Base-by-base conservation (phyloP, 2,888 invertebrate genomes). In the Antheraea yamamai region DNA sequence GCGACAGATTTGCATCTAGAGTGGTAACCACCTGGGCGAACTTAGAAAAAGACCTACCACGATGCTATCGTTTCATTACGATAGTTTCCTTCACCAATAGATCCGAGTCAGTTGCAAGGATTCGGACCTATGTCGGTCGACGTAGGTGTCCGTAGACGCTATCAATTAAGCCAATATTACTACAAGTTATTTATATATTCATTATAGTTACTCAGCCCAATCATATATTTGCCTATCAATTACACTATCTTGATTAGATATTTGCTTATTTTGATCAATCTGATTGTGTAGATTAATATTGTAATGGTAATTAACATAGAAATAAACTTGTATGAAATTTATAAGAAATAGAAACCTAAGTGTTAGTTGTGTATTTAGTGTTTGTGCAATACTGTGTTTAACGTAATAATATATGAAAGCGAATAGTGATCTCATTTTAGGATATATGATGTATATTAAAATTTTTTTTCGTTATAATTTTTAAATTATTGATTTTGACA, bases 351-450 rank as follows among this genome's bases (percentile, higher is more conserved):
- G 52, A 52, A 52, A 52, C 14, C 18, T 52, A 55, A 61, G 61
- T 61, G 23, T 61, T 55, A 20, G 23, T 23, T n/a, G n/a, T 23
- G 61, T 61, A 61, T 61, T 61, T n/a, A 61, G 61, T 61, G 61
- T 23, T 61, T 23, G 23, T 23, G 61, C 2, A 61, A 23, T 61
- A 58, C 14, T 14, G 16, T 16, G 52, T 16, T 55, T 55, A 55
- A 16, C 52, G 18, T 55, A 55, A 75, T 47, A 58, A 82, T 86
- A 89, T 84, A 89, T 93, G 92, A 93, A 93, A 92, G 93, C 89
- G 87, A 84, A 93, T 92, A 93, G 93, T 93, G 93, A 92, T 93
- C 87, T 84, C 83, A 87, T 86, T 82, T 73, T 78, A 77, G 76
- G 30, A 35, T 30, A 68, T 72, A 77, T 78, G 83, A 83, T 79